Evolutionary conservation across 2,797 vertebrate species (phyloP), one percentile per base, ranked within the genome.

Genomic region (Nyctibius grandis): DNA sequence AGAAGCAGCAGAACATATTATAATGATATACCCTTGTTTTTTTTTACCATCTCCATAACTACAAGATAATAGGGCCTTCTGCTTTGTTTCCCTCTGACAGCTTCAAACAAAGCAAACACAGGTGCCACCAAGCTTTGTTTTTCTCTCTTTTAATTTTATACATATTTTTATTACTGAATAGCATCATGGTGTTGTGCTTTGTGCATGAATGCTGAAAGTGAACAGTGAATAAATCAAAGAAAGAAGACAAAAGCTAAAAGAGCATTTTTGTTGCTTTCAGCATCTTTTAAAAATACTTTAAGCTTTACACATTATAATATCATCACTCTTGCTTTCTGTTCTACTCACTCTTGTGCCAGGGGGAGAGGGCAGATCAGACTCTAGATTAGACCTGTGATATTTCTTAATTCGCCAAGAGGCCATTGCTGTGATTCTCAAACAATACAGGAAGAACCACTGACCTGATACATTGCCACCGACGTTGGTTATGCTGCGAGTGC

Each of bases 381-480:
- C 48, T 45, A 12, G 16, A 59, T 73, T 36, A 74, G 36, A 63
- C 5, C 45, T 44, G 7, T 3, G 64, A 63, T 56, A 36, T 56
- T 47, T 56, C 60, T 56, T 15, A n/a, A 36, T 70, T 56, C 72
- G 2, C 36, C n/a, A 40, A 29, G 54, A 59, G 74, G 5, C 12
- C 17, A 9, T 42, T 64, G 36, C 12, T 50, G 6, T 3, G 2
- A 36, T 56, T 74, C 15, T 73, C 18, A 44, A 84, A 60, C 0
- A 7, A 31, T 15, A 36, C 2, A n/a, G 44, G 40, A 63, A 80
- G 26, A 70, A 23, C 17, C 38, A 29, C 28, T 7, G 40, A n/a
- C 17, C 16, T 4, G 6, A 20, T 33, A 15, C 0, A 1, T 17
- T 70, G 20, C 50, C 15, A 9, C 12, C 1, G 3, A 13, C 0